phyloP scores from a whole-genome alignment of 92 coral and sea anemone genomes.

The Phymanthus crucifer region DNA sequence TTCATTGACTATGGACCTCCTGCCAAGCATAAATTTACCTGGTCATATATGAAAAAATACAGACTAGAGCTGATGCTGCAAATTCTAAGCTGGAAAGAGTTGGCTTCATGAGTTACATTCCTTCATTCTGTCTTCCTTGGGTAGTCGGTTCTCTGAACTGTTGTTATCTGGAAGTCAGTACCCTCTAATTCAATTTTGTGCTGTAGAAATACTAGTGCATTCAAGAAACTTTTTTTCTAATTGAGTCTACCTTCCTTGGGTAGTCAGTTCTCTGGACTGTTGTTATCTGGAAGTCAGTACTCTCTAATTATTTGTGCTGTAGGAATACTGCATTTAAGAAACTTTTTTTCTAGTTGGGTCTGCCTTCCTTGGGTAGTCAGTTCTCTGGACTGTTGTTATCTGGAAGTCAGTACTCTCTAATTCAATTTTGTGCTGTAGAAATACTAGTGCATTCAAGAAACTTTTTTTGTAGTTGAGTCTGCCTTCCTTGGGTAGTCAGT shows the following conservation, averaged over 20 bases:
- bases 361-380: no score
- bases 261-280: conserved; percentile 22
- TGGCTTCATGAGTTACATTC: background rate
- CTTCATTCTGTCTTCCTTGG: no score
- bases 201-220: background rate
- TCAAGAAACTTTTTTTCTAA: background rate
- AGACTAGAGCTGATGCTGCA: conserved; percentile 20
- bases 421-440: no score
- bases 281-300: conserved; percentile 30
- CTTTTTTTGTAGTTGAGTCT: background rate
- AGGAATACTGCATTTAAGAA: no score
- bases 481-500: conserved; percentile 32
- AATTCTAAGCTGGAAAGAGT: conserved; percentile 16
- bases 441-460: background rate
- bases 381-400: no score
- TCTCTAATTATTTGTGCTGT: no score
- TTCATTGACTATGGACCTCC: conserved; percentile 19
- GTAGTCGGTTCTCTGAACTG: no score
- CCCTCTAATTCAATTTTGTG: no score
- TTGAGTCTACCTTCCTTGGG: conserved; percentile 30
- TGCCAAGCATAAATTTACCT: conserved; percentile 20
- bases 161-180: no score
- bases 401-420: no score
- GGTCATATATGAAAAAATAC: conserved; percentile 12
- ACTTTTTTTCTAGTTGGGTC: no score